Evolutionary conservation across 2,888 invertebrate genomes (phyloP).

Genomic region (Dioctria rufipes): DNA sequence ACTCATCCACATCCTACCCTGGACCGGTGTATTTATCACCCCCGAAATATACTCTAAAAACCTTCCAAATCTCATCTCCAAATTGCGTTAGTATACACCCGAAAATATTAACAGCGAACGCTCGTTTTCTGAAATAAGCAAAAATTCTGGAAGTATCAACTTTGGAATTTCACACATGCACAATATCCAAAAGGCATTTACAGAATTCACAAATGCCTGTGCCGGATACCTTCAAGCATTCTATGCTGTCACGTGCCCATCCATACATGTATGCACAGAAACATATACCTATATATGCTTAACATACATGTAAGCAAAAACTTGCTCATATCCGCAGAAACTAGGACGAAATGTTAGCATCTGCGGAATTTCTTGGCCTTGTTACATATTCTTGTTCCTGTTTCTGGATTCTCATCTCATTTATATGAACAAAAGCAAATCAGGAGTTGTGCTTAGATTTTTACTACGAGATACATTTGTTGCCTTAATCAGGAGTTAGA

Average conservation of each 20-base stretch:
- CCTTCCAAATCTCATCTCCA: too few relatives aligned
- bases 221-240: not conserved
- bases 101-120: not conserved
- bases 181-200: not conserved
- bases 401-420: not conserved
- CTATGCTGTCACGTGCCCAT: not conserved
- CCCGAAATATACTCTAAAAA: not conserved
- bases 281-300: not conserved
- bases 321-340: not conserved
- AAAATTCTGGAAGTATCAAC: not conserved
- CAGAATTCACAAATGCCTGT: not conserved
- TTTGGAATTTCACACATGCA: slow-evolving; percentile 29
- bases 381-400: not conserved
- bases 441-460: too few relatives aligned
- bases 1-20: too few relatives aligned
- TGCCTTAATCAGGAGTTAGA: too few relatives aligned
- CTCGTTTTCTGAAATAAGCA: not conserved
- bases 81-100: too few relatives aligned
- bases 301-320: not conserved
- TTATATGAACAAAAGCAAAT: not conserved
- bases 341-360: not conserved
- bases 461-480: too few relatives aligned
- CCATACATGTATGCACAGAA: too few relatives aligned
- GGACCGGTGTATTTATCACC: not conserved
- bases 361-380: not conserved